Evolutionary conservation across 2,797 vertebrate species (phyloP).

Genomic region (Scomberomorus guttatus): DNA sequence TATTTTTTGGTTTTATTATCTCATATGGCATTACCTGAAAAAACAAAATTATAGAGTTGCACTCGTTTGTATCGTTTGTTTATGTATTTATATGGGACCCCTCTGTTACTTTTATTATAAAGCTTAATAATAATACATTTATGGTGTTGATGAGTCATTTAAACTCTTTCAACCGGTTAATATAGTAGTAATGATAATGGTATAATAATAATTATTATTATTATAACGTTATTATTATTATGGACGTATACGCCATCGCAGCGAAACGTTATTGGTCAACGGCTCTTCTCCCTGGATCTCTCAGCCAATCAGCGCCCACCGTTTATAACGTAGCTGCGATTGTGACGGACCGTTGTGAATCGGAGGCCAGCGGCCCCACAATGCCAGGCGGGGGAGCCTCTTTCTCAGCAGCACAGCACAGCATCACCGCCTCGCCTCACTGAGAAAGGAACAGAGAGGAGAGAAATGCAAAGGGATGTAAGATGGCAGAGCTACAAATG

Average conservation of each 20-base stretch:
- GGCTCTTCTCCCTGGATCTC: not conserved
- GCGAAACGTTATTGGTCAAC: conserved; percentile 57
- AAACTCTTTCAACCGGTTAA: not conserved
- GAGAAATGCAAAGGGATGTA: conserved; percentile 85
- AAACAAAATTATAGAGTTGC: too few relatives aligned
- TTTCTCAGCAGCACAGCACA: conserved; percentile 84
- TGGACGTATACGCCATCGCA: not conserved
- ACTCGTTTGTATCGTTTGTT: not conserved
- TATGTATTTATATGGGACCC: not conserved
- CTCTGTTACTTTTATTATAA: not conserved
- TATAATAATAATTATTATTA: not conserved
- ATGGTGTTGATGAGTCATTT: not conserved
- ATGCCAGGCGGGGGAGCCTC: conserved; percentile 91
- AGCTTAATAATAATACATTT: not conserved
- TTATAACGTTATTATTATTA: not conserved
- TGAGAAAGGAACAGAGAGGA: conserved; percentile 68
- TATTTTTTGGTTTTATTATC: too few relatives aligned
- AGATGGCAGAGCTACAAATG: conserved; percentile 99
- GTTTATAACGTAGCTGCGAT: conserved; percentile 53
- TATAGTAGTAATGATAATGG: not conserved
- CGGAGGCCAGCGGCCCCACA: conserved; percentile 70
- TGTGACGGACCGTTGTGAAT: conserved; percentile 68
- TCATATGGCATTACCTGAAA: not conserved
- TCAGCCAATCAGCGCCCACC: conserved; percentile 68
- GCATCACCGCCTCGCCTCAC: conserved; percentile 77